Percentiles rank a stretch among this genome's conserved stretches.
These are phyloP conservation scores for Drosophila elegans DNA, from an alignment of 1,140 invertebrate genomes.

Conservation along the genomic window DNA sequence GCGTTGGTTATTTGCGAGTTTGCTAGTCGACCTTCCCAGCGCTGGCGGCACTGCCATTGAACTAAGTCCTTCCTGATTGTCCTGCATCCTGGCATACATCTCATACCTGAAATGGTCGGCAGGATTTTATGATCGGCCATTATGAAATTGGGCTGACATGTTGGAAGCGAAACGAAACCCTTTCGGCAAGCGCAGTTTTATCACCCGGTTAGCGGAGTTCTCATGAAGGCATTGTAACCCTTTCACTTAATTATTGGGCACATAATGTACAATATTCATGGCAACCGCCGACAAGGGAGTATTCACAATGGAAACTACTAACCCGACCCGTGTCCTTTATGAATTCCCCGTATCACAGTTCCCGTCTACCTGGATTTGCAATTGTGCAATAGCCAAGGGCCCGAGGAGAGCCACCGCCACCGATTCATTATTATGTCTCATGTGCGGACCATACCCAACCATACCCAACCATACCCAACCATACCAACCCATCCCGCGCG, in stretches of 20 bases:
- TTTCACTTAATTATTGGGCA: constrained; percentile 82
- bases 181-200: constrained; percentile 60
- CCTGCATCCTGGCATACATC: constrained; percentile 37
- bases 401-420: constrained; percentile 9
- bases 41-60: constrained; percentile 48
- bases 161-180: constrained; percentile 59
- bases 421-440: constrained; percentile 15
- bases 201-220: constrained; percentile 76
- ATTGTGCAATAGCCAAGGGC: constrained; percentile 50
- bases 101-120: constrained; percentile 9
- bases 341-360: constrained; percentile 1
- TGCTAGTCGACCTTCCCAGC: constrained; percentile 40
- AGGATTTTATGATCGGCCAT: constrained; percentile 60
- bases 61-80: constrained; percentile 14
- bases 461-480: neutral
- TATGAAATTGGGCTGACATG: constrained; percentile 67
- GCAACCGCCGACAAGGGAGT: constrained; percentile 52
- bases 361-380: constrained; percentile 30
- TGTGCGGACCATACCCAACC: neutral
- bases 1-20: neutral
- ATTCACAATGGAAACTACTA: constrained; percentile 34
- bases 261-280: constrained; percentile 80
- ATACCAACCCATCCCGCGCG: constrained; percentile 7
- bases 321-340: constrained; percentile 22
- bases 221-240: constrained; percentile 81